Conservation (phyloP, 2,797 vertebrate genomes). For the Labroides dimidiatus region DNA sequence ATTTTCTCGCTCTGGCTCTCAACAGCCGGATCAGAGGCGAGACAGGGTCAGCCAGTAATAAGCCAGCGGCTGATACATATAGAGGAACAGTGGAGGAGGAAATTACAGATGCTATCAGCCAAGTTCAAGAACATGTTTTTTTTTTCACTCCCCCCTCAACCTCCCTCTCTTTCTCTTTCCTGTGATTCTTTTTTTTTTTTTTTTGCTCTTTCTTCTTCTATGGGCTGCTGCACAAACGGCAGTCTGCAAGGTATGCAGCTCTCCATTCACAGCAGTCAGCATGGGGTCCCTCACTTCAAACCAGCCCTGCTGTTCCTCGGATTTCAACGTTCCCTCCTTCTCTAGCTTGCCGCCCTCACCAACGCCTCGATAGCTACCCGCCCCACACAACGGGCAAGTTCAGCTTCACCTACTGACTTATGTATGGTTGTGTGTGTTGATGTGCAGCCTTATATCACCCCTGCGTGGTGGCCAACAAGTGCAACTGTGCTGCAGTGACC, state of each 20-base stretch:
- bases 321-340: slow-evolving; percentile 42
- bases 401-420: slow-evolving; percentile 2
- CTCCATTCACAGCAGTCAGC: slow-evolving; percentile 72
- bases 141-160: slow-evolving; percentile 24
- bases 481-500: too few species aligned
- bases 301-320: slow-evolving; percentile 54
- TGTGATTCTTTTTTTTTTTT: slow-evolving; percentile 51
- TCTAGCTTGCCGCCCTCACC: slow-evolving; percentile 15
- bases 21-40: slow-evolving; percentile 51
- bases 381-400: not conserved
- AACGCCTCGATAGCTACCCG: not conserved
- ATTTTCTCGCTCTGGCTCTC: slow-evolving; percentile 39
- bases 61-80: slow-evolving; percentile 48
- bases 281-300: slow-evolving; percentile 78
- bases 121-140: slow-evolving; percentile 62
- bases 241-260: slow-evolving; percentile 76
- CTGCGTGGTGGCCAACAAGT: not conserved
- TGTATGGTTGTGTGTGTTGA: not conserved
- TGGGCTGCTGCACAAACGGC: slow-evolving; percentile 63
- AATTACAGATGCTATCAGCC: slow-evolving; percentile 71
- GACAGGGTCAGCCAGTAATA: slow-evolving; percentile 41
- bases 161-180: slow-evolving; percentile 33
- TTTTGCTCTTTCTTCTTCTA: slow-evolving; percentile 62
- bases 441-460: not conserved
- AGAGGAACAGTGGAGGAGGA: slow-evolving; percentile 59